A percentile compares a stretch with the other conserved stretches of the same genome.
These are phyloP conservation scores for Macrocentrus cingulum DNA, from an alignment of 1,140 invertebrate species.

Conservation along the genomic window DNA sequence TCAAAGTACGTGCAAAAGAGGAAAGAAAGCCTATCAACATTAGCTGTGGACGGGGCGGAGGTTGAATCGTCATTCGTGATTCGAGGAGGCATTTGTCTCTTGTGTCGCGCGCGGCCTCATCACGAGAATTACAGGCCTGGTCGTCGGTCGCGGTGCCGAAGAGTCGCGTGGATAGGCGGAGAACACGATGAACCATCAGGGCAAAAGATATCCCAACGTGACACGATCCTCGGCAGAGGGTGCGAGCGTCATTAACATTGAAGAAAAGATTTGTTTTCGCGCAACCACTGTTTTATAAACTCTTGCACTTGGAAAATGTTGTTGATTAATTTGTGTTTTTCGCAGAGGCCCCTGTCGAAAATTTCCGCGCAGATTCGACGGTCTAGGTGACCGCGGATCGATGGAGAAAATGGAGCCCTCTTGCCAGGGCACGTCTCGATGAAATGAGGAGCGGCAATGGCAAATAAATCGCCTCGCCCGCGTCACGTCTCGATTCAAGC, in stretches of 20 bases:
- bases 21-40: slow-evolving; percentile 32
- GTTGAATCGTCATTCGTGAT: slow-evolving; percentile 37
- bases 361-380: not conserved
- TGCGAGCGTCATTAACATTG: too few species aligned
- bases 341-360: too few species aligned
- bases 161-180: slow-evolving; percentile 53
- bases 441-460: slow-evolving; percentile 58
- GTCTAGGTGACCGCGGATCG: not conserved
- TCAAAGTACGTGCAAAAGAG: slow-evolving; percentile 3
- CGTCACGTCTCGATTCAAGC: slow-evolving; percentile 51
- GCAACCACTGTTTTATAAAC: too few species aligned
- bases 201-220: slow-evolving; percentile 29
- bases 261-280: too few species aligned
- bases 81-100: slow-evolving; percentile 38
- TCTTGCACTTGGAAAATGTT: too few species aligned
- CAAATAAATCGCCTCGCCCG: slow-evolving; percentile 59
- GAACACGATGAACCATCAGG: slow-evolving; percentile 31
- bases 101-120: slow-evolving; percentile 53
- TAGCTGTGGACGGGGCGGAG: slow-evolving; percentile 27
- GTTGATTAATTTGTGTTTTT: too few species aligned
- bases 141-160: slow-evolving; percentile 40
- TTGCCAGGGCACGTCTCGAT: slow-evolving; percentile 48
- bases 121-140: slow-evolving; percentile 52
- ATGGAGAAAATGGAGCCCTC: not conserved
- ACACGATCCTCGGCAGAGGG: slow-evolving; percentile 1